Base-by-base conservation (phyloP, 2,888 invertebrate genomes). In the Rhyacophila evoluta region DNA sequence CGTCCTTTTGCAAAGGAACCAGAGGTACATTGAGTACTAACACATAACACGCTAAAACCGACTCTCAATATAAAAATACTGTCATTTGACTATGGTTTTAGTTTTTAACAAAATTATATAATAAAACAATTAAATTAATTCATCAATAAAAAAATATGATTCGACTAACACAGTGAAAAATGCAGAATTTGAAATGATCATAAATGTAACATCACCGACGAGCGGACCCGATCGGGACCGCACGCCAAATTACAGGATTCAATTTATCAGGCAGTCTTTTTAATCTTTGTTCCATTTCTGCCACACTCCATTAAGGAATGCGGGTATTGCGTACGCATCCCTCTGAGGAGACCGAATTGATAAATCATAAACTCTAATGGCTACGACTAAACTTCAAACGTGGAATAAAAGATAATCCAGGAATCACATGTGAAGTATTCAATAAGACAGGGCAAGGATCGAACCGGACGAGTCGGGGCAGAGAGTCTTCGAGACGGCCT, bases 41-140 rank as follows among this genome's bases (percentile, higher is more conserved):
- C 75, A 86, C 84, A 87, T 87, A 88, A 88, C 87, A 84, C 86
- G 85, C 88, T 86, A 87, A 88, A 89, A 79, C 78, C 89, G 89
- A 89, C 89, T 89, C 87, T 87, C 87, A 85, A 88, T 90, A 90
- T 84, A 90, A 90, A 90, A 90, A 90, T 90, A 90, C 90, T 90
- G 90, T 88, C 89, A 89, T 90, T 89, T 89, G 90, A 90, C 90
- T 90, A 90, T 89, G 88, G 88, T 80, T 82, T 82, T 74, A 80
- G 75, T 82, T 89, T 89, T 87, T 86, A 86, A 88, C 87, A 89
- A 87, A 81, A 88, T 86, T 86, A 86, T 86, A 87, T 86, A 83
- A 87, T 85, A 85, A 85, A 86, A 81, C 75, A 81, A 73, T 36
- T 79, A 36, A 11, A 37, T 74, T 74, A 86, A 86, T 85, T 87